Base-by-base conservation (phyloP, 2,797 vertebrate genomes). In the Orestias chungarensis region DNA sequence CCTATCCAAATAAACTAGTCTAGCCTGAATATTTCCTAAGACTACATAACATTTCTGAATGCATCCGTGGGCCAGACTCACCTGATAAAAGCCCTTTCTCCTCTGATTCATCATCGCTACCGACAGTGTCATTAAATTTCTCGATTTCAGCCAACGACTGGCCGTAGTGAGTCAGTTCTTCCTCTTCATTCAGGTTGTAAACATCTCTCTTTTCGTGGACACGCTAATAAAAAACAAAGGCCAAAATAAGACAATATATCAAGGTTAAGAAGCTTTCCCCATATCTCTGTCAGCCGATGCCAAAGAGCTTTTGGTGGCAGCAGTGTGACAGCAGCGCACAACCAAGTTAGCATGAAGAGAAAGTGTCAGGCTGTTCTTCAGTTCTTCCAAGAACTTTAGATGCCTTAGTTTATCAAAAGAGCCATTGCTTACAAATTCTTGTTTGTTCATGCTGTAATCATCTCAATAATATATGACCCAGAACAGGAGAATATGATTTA, bases 141-240 rank as follows among this genome's bases (percentile, higher is more conserved):
- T 99, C 97, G 6, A 99, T 95, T 87, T 97, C 96, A n/a, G 98
- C 96, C 93, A 99, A 71, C 5, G 97, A 99, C 50, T 97, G 97
- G 65, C 98, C 98, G 17, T 95, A 98, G 84, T 99, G 98, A 67
- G 98, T 99, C 71, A 99, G 91, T 70, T 99, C 97, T 76, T 99
- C 98, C 4, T 98, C 98, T 88, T 99, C 97, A 12, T 99, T 99
- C 74, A 99, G 94, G 81, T 97, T 98, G 86, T 94, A 99, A 67
- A 97, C 68, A 25, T 92, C 95, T 88, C 96, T 98, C 88, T 96
- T 98, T 10, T 95, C 95, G 2, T 95, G 95, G 70, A 86, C 86
- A 61, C 95, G 95, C 98, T 99, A 79, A 35, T 99, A 79, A 35
- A 57, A 62, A 14, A 1, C 27, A 9, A 27, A 42, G 11, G 20